Conservation (phyloP, 2,797 vertebrate genomes). For the Neomorphus geoffroyi region DNA sequence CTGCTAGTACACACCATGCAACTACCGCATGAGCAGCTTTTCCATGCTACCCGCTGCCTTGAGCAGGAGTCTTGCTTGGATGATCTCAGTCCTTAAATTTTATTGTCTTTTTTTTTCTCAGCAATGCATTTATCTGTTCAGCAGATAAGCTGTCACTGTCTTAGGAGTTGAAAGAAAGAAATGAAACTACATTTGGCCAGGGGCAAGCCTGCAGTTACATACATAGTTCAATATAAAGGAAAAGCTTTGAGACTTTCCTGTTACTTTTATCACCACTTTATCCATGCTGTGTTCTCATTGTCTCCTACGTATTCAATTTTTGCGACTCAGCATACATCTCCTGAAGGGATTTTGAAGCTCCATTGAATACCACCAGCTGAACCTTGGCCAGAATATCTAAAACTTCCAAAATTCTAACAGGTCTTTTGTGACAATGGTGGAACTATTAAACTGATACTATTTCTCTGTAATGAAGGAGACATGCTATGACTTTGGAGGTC, state of each 20-base stretch:
- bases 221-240: not conserved
- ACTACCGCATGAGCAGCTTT: not conserved
- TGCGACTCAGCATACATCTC: not conserved
- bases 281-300: not conserved
- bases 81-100: not conserved
- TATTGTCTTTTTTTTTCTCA: not conserved
- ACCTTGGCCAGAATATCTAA: not conserved
- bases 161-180: not conserved
- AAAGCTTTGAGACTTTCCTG: not conserved
- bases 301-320: not conserved
- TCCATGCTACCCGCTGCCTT: not conserved
- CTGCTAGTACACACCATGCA: not conserved
- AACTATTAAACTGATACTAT: not conserved
- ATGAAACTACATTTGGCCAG: not conserved
- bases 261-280: not conserved
- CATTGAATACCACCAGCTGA: not conserved
- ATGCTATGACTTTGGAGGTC: not conserved
- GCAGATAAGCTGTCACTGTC: not conserved
- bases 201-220: not conserved
- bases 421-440: not conserved
- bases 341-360: not conserved
- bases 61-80: not conserved
- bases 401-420: not conserved
- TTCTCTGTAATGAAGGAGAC: not conserved
- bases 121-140: not conserved